Evolutionary conservation across 1,140 invertebrate species (phyloP).

Genomic region (Conopomorpha cramerella): DNA sequence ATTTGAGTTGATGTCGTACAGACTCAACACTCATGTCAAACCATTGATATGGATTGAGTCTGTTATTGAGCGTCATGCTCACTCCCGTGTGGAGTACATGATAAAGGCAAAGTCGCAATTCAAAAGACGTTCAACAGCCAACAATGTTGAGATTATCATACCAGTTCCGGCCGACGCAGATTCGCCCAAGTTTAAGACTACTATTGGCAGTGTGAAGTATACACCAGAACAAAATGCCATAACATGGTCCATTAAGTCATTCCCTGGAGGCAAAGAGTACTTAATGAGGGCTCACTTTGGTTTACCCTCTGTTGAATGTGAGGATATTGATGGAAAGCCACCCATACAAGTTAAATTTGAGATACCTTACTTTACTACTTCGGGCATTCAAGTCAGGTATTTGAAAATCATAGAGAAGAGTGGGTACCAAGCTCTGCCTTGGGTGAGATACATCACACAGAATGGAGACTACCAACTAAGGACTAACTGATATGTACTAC

Average conservation of each 20-base stretch:
- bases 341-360: constrained; percentile 99
- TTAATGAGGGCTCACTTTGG: constrained; percentile 99
- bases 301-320: constrained; percentile 94
- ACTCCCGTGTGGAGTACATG: constrained; percentile 99
- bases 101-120: constrained; percentile 99
- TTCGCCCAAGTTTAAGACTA: constrained; percentile 98
- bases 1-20: constrained; percentile 99
- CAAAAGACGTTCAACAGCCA: constrained; percentile 96
- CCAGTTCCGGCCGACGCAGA: constrained; percentile 98
- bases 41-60: constrained; percentile 99
- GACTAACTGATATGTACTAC: constrained; percentile 91
- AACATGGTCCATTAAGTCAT: constrained; percentile 99
- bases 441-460: constrained; percentile 99
- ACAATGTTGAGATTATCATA: constrained; percentile 99
- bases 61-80: constrained; percentile 97
- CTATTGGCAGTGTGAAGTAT: constrained; percentile 97
- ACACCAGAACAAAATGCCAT: constrained; percentile 97
- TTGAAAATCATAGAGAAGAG: constrained; percentile 99
- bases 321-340: constrained; percentile 95
- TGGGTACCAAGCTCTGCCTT: constrained; percentile 98
- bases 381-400: constrained; percentile 98
- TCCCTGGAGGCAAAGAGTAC: constrained; percentile 99
- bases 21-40: constrained; percentile 96
- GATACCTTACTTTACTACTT: constrained; percentile 99
- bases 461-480: constrained; percentile 99